A percentile compares a stretch with the other conserved stretches of the same genome.
These are phyloP conservation scores for Corythoichthys intestinalis DNA, from an alignment of 2,113 vertebrate species.

Conservation along the genomic window DNA sequence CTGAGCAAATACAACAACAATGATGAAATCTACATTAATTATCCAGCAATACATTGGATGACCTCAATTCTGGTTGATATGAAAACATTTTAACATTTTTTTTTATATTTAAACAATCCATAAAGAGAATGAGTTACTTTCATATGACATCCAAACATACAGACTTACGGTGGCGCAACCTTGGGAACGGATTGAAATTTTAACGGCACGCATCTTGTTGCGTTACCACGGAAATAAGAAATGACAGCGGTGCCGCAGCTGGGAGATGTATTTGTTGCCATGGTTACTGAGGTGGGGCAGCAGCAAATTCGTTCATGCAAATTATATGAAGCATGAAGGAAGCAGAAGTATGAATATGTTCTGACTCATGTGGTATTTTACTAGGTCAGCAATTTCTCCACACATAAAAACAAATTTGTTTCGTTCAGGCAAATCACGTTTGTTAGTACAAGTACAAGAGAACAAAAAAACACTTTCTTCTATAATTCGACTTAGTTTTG, in stretches of 20 bases:
- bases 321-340: neutral
- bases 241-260: slow-evolving; percentile 17
- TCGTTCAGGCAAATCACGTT: neutral
- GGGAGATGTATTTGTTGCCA: slow-evolving; percentile 28
- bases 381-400: neutral
- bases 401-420: neutral
- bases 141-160: slow-evolving; percentile 11
- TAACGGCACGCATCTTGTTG: slow-evolving; percentile 14
- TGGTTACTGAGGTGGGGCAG: slow-evolving; percentile 23
- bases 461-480: neutral
- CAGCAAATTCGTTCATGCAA: neutral
- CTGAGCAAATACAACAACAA: neutral
- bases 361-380: neutral
- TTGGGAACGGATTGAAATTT: slow-evolving; percentile 33
- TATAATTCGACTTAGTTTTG: no score
- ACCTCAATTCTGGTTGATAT: neutral
- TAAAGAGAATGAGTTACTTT: slow-evolving; percentile 19
- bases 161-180: slow-evolving; percentile 32
- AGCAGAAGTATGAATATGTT: neutral
- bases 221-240: slow-evolving; percentile 16
- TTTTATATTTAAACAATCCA: neutral
- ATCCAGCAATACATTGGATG: neutral
- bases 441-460: neutral
- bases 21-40: neutral
- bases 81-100: neutral